A percentile compares a stretch with the other conserved stretches of the same genome.
Evolutionary conservation across 2,888 invertebrate species (phyloP).

Genomic region (Galeopsomyia nigrocyanea): DNA sequence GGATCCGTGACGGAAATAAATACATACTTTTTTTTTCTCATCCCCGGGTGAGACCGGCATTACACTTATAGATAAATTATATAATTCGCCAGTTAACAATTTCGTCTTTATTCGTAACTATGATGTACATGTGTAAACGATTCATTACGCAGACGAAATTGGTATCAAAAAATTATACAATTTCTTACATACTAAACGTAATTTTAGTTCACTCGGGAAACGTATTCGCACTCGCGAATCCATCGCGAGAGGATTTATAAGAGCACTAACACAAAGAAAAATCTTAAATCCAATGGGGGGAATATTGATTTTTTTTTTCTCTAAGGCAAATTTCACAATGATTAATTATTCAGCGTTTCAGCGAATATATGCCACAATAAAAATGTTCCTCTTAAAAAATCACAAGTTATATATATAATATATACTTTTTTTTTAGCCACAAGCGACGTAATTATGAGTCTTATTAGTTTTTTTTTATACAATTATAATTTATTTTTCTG

Average conservation of each 20-base stretch:
- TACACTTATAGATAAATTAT: constrained; percentile 23
- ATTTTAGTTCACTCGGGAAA: constrained; percentile 35
- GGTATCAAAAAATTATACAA: constrained; percentile 29
- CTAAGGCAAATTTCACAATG: no score
- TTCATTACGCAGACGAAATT: constrained; percentile 22
- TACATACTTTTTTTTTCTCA: constrained; percentile 20
- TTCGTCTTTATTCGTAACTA: constrained; percentile 15
- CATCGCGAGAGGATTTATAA: constrained; percentile 30
- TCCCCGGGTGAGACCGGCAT: constrained; percentile 21
- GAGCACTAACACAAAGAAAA: neutral
- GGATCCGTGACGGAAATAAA: constrained; percentile 29
- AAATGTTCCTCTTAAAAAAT: constrained; percentile 47
- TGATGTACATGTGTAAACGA: constrained; percentile 23
- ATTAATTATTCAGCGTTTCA: no score
- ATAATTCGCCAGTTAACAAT: constrained; percentile 31
- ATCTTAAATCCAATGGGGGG: no score
- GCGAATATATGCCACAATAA: constrained; percentile 27
- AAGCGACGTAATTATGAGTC: constrained; percentile 35
- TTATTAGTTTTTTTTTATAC: constrained; percentile 28
- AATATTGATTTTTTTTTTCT: no score
- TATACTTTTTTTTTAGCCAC: constrained; percentile 32
- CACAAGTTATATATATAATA: constrained; percentile 27
- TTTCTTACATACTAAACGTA: constrained; percentile 21
- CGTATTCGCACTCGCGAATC: constrained; percentile 24
- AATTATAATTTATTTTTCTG: constrained; percentile 29